A percentile compares a stretch with the other conserved stretches of the same genome.
These are phyloP conservation scores for Alloscopus bannaensis DNA, from an alignment of 2,888 invertebrate genomes.

Conservation along the genomic window DNA sequence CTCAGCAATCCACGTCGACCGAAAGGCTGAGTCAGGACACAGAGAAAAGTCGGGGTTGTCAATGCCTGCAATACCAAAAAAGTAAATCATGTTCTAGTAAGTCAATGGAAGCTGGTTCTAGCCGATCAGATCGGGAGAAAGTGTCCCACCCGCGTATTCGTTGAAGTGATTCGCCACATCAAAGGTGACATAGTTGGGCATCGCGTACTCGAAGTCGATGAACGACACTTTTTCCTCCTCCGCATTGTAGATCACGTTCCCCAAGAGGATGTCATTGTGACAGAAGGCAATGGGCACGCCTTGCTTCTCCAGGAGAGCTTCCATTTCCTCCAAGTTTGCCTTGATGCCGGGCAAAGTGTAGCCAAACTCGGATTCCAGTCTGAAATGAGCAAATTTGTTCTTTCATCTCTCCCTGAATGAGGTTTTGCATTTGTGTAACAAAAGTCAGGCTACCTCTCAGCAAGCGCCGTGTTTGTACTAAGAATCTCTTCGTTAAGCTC, in stretches of 20 bases:
- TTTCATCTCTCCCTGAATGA: background rate
- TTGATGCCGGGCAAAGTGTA: constrained; percentile 75
- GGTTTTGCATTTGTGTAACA: constrained; percentile 12
- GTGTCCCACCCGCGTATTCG: constrained; percentile 90
- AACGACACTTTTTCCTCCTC: constrained; percentile 84
- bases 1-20: constrained; percentile 85
- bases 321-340: constrained; percentile 78
- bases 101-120: no score
- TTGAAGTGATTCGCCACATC: constrained; percentile 99
- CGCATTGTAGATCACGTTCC: constrained; percentile 92
- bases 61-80: constrained; percentile 79
- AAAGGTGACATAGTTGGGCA: constrained; percentile 93
- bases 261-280: constrained; percentile 97
- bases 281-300: constrained; percentile 91
- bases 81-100: no score
- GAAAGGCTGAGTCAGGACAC: constrained; percentile 88
- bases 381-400: no score
- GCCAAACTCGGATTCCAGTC: constrained; percentile 15
- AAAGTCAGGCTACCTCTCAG: constrained; percentile 9
- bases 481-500: constrained; percentile 49
- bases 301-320: constrained; percentile 79
- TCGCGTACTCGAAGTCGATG: constrained; percentile 98
- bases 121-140: no score
- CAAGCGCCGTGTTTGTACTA: constrained; percentile 19
- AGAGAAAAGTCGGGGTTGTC: constrained; percentile 95